Evolutionary conservation across 2,113 vertebrate genomes (phyloP).

Genomic region (Meles meles): DNA sequence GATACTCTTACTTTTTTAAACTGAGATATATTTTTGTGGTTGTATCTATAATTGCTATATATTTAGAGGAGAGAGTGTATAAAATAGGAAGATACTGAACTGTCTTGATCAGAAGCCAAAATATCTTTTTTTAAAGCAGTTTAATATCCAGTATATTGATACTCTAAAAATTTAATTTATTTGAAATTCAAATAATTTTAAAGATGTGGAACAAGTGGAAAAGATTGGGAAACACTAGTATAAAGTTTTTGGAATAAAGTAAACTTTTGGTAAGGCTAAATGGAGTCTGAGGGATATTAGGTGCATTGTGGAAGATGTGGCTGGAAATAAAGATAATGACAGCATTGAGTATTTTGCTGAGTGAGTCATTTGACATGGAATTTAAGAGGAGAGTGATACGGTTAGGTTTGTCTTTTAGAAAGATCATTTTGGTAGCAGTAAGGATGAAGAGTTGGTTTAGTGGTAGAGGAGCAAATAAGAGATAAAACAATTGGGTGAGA

Average conservation of each 20-base stretch:
- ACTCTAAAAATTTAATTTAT: background rate
- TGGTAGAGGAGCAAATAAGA: background rate
- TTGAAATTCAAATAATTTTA: conserved; percentile 4
- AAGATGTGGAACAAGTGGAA: background rate
- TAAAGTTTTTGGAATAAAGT: background rate
- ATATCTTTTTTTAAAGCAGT: background rate
- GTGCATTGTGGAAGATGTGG: background rate
- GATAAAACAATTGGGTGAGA: background rate
- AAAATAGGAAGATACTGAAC: background rate
- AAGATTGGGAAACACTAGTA: background rate
- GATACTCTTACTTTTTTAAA: background rate
- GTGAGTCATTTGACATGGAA: background rate
- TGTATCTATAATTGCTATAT: background rate
- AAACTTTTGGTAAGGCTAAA: background rate
- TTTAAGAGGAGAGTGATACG: background rate
- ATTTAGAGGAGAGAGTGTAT: background rate
- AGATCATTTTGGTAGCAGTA: background rate
- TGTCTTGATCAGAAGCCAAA: background rate
- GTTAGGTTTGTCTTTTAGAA: background rate
- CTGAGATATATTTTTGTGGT: background rate
- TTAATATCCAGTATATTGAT: background rate
- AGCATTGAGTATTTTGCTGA: background rate
- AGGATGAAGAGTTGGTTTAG: background rate
- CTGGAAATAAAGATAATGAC: background rate
- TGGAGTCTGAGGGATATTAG: background rate